Conservation (phyloP, 2,797 vertebrate genomes). For the Sebastes hubbsi region DNA sequence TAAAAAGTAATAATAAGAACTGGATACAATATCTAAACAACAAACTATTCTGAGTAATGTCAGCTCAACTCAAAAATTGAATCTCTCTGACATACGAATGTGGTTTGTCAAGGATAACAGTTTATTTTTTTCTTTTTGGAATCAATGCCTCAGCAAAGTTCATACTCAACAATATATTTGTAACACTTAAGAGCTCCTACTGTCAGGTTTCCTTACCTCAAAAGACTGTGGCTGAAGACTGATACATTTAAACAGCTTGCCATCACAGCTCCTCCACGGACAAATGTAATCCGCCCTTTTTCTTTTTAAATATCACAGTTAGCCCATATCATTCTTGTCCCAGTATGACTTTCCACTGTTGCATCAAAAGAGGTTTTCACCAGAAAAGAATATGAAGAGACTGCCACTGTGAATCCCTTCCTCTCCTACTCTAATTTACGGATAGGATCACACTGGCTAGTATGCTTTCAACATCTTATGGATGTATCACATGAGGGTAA, state of each 20-base stretch:
- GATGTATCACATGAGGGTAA: background rate
- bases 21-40: background rate
- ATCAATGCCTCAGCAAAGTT: background rate
- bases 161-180: background rate
- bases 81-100: background rate
- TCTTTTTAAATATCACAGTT: constrained; percentile 11
- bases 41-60: background rate
- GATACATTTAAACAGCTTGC: background rate
- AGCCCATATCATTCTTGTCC: background rate
- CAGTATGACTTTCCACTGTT: background rate
- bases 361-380: constrained; percentile 1
- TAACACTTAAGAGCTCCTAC: background rate
- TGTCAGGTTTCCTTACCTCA: background rate
- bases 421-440: background rate
- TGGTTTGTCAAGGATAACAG: background rate
- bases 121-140: too few relatives aligned
- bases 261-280: background rate
- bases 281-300: background rate
- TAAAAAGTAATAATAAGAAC: background rate
- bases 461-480: background rate
- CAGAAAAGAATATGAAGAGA: background rate
- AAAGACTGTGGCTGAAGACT: background rate
- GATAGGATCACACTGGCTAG: background rate
- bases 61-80: background rate
- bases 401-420: constrained; percentile 9